Evolutionary conservation across 1,140 invertebrate genomes (phyloP).

Genomic region (Oscheius sp.): DNA sequence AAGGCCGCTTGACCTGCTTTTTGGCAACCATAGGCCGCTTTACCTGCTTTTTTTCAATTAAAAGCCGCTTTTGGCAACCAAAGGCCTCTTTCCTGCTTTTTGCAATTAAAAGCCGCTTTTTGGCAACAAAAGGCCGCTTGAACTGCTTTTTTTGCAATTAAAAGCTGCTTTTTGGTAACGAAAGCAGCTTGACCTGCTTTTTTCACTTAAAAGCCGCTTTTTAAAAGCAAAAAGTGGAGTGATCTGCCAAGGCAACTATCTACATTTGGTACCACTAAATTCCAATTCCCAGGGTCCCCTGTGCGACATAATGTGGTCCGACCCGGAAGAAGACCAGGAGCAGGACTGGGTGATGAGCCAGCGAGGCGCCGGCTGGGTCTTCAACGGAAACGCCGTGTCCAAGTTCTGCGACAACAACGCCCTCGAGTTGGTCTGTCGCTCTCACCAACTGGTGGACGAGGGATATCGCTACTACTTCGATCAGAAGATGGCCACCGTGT

Average conservation of each 20-base stretch:
- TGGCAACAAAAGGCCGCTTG: too few species aligned
- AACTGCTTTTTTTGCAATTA: too few species aligned
- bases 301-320: conserved; percentile 77
- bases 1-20: too few species aligned
- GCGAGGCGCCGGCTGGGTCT: conserved; percentile 79
- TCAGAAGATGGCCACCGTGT: conserved; percentile 87
- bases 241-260: too few species aligned
- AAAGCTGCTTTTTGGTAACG: too few species aligned
- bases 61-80: not conserved
- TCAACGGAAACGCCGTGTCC: conserved; percentile 43
- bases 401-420: conserved; percentile 84
- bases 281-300: conserved; percentile 43
- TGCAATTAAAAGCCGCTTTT: too few species aligned
- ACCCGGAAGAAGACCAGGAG: conserved; percentile 87
- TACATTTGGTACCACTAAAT: too few species aligned
- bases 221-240: too few species aligned
- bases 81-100: not conserved
- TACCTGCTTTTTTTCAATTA: too few species aligned
- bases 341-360: conserved; percentile 79
- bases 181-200: too few species aligned
- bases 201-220: too few species aligned
- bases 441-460: conserved; percentile 94
- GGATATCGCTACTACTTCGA: conserved; percentile 95
- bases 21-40: too few species aligned
- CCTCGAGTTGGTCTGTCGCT: conserved; percentile 90